These are phyloP conservation scores for Malurus elegans DNA, from an alignment of 2,113 vertebrate genomes.

Conservation along the genomic window DNA sequence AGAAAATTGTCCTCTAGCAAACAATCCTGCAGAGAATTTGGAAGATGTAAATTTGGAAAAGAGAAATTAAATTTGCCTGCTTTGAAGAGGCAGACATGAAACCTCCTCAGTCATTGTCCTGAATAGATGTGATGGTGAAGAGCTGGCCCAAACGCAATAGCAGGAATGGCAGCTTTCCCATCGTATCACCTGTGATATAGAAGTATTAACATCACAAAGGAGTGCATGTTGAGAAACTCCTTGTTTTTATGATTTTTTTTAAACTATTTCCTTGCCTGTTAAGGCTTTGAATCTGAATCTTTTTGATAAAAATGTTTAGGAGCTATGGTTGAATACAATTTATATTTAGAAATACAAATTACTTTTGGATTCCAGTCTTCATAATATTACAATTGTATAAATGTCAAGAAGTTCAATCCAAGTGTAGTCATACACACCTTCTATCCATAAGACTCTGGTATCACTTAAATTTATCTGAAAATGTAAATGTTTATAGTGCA, in stretches of 20 bases:
- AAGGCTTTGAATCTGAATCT: background rate
- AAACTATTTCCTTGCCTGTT: background rate
- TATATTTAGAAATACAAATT: background rate
- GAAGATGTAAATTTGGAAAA: background rate
- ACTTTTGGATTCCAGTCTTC: background rate
- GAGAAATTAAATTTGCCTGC: background rate
- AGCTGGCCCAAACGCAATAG: background rate
- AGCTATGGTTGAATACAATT: background rate
- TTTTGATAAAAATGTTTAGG: background rate
- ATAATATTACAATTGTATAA: background rate
- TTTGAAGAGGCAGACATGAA: background rate
- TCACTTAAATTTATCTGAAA: background rate
- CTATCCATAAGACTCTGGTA: background rate
- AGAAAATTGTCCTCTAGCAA: background rate
- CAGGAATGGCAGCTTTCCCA: background rate
- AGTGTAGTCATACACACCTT: background rate
- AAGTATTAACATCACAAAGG: background rate
- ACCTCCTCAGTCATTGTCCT: background rate
- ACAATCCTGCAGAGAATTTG: background rate
- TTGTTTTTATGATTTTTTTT: background rate
- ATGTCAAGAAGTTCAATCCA: background rate
- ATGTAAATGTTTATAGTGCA: background rate
- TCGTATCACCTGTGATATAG: background rate
- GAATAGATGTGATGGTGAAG: background rate
- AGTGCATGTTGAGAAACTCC: background rate